A percentile compares a stretch with the other conserved stretches of the same genome.
Evolutionary conservation across 2,113 vertebrate species (phyloP).

Genomic region (Platysteira castanea): DNA sequence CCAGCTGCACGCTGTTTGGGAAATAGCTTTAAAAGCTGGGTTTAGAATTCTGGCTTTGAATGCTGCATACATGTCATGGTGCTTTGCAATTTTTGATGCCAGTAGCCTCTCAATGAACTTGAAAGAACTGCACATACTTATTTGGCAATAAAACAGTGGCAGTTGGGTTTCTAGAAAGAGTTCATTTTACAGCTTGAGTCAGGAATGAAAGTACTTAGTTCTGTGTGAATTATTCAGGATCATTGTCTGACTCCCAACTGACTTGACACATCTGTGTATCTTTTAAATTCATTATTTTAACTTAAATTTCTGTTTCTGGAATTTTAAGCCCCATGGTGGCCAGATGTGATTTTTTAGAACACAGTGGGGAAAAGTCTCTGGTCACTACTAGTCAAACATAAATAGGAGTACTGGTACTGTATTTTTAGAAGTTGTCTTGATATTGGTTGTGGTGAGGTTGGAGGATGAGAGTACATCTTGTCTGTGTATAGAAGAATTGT

Average conservation of each 20-base stretch:
- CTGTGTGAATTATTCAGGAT: neutral
- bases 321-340: neutral
- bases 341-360: neutral
- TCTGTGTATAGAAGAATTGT: neutral
- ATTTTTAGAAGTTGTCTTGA: neutral
- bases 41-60: neutral
- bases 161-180: neutral
- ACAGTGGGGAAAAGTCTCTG: neutral
- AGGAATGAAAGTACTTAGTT: neutral
- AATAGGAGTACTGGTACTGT: neutral
- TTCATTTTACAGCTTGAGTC: neutral
- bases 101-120: neutral
- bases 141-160: neutral
- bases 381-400: neutral
- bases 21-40: neutral
- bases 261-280: neutral
- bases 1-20: neutral
- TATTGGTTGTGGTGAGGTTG: neutral
- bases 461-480: neutral
- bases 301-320: neutral
- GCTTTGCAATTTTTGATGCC: neutral
- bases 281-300: neutral
- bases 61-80: neutral
- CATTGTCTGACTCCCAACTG: neutral
- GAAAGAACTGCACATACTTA: neutral